These are phyloP conservation scores for Thamnaconus septentrionalis DNA, from an alignment of 2,113 vertebrate genomes.

Conservation along the genomic window DNA sequence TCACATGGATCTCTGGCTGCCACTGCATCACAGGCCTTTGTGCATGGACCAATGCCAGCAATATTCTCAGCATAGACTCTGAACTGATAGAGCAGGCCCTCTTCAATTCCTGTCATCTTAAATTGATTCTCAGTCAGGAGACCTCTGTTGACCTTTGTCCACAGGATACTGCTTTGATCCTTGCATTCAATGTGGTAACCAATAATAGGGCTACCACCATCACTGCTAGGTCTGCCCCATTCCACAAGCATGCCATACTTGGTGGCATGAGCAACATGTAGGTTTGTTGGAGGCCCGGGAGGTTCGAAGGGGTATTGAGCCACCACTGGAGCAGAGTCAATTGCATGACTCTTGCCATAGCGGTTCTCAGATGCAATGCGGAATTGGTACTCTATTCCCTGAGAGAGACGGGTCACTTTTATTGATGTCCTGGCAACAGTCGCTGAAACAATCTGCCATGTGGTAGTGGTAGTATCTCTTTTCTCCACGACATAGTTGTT, in stretches of 20 bases:
- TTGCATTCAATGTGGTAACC: constrained; percentile 97
- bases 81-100: constrained; percentile 92
- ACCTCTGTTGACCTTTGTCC: constrained; percentile 92
- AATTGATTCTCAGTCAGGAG: constrained; percentile 89
- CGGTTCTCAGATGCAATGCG: constrained; percentile 96
- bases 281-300: constrained; percentile 87
- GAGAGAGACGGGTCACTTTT: constrained; percentile 85
- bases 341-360: constrained; percentile 89
- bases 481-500: constrained; percentile 98
- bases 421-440: constrained; percentile 96
- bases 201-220: constrained; percentile 89
- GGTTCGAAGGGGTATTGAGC: constrained; percentile 94
- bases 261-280: constrained; percentile 85
- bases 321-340: constrained; percentile 84
- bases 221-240: constrained; percentile 90
- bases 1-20: constrained; percentile 96
- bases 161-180: constrained; percentile 94
- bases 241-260: constrained; percentile 91
- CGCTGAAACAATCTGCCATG: constrained; percentile 92
- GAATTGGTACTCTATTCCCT: constrained; percentile 96
- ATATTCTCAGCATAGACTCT: constrained; percentile 96
- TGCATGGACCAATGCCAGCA: constrained; percentile 93
- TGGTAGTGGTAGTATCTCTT: constrained; percentile 93
- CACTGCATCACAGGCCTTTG: constrained; percentile 88
- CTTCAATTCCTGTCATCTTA: constrained; percentile 93